Evolutionary conservation across 2,888 invertebrate genomes (phyloP).

Genomic region (Cartodere bifasciata): DNA sequence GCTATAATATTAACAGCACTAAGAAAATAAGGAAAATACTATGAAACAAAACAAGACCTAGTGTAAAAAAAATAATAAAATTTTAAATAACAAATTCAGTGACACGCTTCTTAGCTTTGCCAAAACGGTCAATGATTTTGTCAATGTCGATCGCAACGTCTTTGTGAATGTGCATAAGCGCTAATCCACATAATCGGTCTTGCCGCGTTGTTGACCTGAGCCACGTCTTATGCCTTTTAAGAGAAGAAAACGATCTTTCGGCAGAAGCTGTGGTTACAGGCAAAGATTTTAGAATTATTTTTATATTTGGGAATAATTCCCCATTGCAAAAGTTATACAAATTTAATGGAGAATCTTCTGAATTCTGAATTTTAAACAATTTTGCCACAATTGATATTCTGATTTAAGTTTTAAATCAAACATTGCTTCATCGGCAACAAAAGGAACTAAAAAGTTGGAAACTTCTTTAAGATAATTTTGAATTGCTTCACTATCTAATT

Average conservation of each 20-base stretch:
- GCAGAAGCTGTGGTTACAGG: conserved; percentile 1
- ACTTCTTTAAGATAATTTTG: background rate
- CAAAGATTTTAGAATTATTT: conserved; percentile 2
- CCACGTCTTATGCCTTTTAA: conserved; percentile 3
- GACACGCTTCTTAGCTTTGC: conserved; percentile 2
- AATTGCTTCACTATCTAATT: background rate
- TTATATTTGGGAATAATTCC: conserved; percentile 1
- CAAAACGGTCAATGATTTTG: conserved; percentile 1
- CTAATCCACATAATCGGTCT: conserved; percentile 2
- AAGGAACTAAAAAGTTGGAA: background rate
- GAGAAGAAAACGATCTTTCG: conserved; percentile 1
- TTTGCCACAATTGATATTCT: conserved; percentile 2
- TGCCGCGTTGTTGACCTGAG: background rate
- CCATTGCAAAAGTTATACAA: conserved; percentile 1
- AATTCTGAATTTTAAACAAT: too few relatives aligned
- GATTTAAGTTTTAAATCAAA: background rate
- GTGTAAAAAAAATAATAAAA: conserved; percentile 8
- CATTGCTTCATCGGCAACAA: background rate
- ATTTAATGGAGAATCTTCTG: background rate
- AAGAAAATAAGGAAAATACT: conserved; percentile 11
- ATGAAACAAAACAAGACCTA: conserved; percentile 7
- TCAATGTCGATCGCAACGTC: background rate
- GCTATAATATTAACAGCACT: background rate
- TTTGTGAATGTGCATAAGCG: conserved; percentile 1
- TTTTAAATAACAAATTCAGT: conserved; percentile 10